Evolutionary conservation across 1,140 invertebrate genomes (phyloP), one percentile per base, ranked within the genome.

Genomic region (Zaprionus africanus): DNA sequence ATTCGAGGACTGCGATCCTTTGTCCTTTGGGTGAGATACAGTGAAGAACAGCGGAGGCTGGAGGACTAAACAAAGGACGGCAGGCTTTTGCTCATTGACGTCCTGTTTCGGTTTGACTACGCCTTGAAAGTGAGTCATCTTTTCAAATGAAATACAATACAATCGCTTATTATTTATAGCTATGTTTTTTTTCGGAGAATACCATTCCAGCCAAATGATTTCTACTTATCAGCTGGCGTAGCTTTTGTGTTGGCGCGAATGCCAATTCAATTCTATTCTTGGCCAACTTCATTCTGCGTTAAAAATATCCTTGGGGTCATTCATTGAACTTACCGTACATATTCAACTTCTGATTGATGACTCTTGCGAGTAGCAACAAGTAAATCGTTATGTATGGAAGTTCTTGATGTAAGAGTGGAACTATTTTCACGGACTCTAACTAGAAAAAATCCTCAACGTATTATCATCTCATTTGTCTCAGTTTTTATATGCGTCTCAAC

Each of bases 401-500:
- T 9, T 11, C 12, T 28, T 12, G 4, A 5, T 11, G 26, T 0
- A 15, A 7, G 31, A 34, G 34, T 68, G 62, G 26, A 56, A 28
- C 22, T 46, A 24, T 53, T 58, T 53, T 67, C 69, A 71, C 56
- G 65, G 67, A 62, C 56, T 65, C 69, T 58, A 75, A 75, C 38
- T 56, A 62, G 77, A 64, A 86, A 54, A 82, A 82, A 86, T 87
- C 69, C 81, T 59, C 60, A 68, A 65, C 68, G 83, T 72, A 86
- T 86, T 86, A 86, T 87, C 84, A 69, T 79, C 77, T 80, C 83
- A 87, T 86, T 86, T 86, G 79, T 86, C 83, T 86, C 87, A 77
- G 83, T 86, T 83, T 80, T 77, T 51, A 22, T 19, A 24, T 11
- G 51, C 68, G 73, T 66, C 64, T 70, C 51, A 82, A 79, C 82